These are phyloP conservation scores for Cherax destructor DNA, from an alignment of 1,140 invertebrate species.

Conservation along the genomic window DNA sequence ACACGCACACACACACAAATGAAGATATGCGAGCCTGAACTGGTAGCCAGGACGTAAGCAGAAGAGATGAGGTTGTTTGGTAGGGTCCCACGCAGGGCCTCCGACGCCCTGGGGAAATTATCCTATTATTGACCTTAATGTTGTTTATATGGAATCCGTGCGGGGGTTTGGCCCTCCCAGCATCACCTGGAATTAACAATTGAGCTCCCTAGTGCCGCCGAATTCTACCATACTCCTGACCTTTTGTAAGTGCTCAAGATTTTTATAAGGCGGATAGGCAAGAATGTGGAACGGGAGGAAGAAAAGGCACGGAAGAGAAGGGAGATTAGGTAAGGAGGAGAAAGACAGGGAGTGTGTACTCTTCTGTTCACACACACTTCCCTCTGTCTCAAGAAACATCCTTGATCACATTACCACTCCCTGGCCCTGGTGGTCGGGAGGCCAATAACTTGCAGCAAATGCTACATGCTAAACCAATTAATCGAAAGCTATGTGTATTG, in stretches of 20 bases:
- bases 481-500: constrained; percentile 56
- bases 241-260: constrained; percentile 36
- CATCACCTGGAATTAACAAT: constrained; percentile 67
- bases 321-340: no score
- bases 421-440: not conserved
- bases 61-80: constrained; percentile 63
- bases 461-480: constrained; percentile 60
- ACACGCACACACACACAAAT: constrained; percentile 42
- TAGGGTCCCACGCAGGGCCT: constrained; percentile 17
- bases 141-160: constrained; percentile 70
- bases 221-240: not conserved
- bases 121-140: constrained; percentile 70
- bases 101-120: constrained; percentile 60
- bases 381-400: not conserved
- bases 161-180: constrained; percentile 46
- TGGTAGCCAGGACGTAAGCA: constrained; percentile 55
- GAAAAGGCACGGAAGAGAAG: no score
- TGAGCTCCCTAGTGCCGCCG: constrained; percentile 10
- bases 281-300: no score
- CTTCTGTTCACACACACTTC: no score
- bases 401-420: constrained; percentile 6
- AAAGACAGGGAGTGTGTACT: no score
- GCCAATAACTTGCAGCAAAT: constrained; percentile 16
- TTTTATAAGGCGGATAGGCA: not conserved
- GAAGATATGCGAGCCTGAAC: constrained; percentile 58